These are phyloP conservation scores for Melanaphis sacchari DNA, from an alignment of 1,140 invertebrate genomes.

Conservation along the genomic window DNA sequence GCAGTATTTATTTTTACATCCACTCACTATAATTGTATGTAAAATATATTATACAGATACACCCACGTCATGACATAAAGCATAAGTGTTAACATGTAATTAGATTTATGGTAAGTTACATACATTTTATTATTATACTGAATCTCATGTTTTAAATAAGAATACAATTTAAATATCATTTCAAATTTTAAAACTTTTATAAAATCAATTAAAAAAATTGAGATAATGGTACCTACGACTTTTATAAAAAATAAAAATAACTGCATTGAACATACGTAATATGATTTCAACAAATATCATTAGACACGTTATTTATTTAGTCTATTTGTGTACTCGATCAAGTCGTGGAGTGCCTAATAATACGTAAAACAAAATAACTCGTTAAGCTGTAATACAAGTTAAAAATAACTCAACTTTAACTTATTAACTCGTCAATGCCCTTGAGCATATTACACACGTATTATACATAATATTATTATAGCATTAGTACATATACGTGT, in stretches of 20 bases:
- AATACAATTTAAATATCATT: neutral
- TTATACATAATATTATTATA: neutral
- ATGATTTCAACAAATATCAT: neutral
- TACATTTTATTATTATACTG: neutral
- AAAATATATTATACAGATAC: neutral
- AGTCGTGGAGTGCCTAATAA: neutral
- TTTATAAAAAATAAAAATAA: neutral
- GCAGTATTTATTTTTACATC: neutral
- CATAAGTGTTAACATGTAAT: neutral
- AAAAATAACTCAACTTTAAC: conserved; percentile 15
- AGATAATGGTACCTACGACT: neutral
- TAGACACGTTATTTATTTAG: neutral
- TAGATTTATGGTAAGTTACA: neutral
- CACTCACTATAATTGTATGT: neutral
- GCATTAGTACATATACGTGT: neutral
- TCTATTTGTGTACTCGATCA: neutral
- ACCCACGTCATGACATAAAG: neutral
- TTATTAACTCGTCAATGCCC: conserved; percentile 11
- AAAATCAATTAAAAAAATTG: neutral
- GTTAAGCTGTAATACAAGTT: neutral
- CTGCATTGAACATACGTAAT: too few relatives aligned
- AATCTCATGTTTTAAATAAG: neutral
- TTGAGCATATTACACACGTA: neutral
- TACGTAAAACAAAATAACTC: neutral
- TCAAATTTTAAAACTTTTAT: neutral